Conservation (phyloP, 2,797 vertebrate species). For the Macropus fuliginosus region DNA sequence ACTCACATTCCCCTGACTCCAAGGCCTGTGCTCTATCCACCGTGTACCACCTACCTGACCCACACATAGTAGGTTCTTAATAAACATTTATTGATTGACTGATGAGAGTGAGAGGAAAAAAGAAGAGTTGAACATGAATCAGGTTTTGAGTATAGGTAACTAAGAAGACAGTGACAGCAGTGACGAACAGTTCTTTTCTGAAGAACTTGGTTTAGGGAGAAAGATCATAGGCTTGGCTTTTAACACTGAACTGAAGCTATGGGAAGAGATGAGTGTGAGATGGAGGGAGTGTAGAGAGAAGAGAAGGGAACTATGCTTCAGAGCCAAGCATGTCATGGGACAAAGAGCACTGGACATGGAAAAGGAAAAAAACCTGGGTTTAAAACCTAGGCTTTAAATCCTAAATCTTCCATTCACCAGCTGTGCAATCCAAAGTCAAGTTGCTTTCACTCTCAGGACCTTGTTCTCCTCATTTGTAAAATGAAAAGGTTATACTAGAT, state of each 20-base stretch:
- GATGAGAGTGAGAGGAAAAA: background rate
- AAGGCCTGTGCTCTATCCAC: rapidly evolving
- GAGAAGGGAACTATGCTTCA: background rate
- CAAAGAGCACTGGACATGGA: no score
- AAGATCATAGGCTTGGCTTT: background rate
- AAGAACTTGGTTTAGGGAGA: background rate
- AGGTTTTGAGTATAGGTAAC: background rate
- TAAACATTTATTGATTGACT: background rate
- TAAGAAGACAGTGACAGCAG: background rate
- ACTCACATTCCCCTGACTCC: rapidly evolving
- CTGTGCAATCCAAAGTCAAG: no score
- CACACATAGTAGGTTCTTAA: rapidly evolving
- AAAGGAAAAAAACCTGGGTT: background rate
- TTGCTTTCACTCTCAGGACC: no score
- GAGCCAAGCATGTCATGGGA: background rate
- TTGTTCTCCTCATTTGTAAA: background rate
- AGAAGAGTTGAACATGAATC: background rate
- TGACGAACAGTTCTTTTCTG: background rate
- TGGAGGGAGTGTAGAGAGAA: background rate
- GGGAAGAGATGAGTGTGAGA: background rate
- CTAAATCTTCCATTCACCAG: background rate
- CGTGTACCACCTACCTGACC: background rate
- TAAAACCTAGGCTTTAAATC: background rate
- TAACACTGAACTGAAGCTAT: background rate
- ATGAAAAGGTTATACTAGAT: background rate